phyloP scores from a whole-genome alignment of 2,797 vertebrate species.

The Peromyscus eremicus region DNA sequence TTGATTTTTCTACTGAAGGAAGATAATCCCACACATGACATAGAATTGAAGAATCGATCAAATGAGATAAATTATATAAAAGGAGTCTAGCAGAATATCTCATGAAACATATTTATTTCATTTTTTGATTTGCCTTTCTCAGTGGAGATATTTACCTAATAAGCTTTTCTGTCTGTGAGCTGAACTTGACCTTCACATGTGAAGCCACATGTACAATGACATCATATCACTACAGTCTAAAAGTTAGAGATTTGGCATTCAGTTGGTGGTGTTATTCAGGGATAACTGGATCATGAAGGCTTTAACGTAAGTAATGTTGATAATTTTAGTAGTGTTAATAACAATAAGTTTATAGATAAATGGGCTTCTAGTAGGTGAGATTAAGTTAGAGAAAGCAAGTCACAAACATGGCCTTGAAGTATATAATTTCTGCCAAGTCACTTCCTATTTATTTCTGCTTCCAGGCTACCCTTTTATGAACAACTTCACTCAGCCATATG shows the following conservation, averaged over 20 bases:
- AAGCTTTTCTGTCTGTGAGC: background rate
- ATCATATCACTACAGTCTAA: background rate
- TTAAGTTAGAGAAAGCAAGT: background rate
- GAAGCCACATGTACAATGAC: background rate
- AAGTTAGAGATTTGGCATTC: background rate
- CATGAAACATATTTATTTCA: background rate
- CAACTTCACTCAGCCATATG: background rate
- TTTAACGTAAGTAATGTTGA: background rate
- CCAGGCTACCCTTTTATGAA: background rate
- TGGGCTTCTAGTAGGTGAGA: background rate
- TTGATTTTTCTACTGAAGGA: background rate
- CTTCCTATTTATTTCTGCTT: background rate
- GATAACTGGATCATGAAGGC: background rate
- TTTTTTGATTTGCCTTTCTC: background rate
- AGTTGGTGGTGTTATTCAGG: background rate
- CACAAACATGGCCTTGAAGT: background rate
- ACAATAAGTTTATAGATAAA: background rate
- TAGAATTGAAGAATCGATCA: background rate
- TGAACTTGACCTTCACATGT: slow-evolving; percentile 38
- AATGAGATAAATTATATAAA: slow-evolving; percentile 41
- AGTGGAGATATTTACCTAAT: background rate
- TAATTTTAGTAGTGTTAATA: background rate
- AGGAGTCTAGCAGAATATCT: background rate
- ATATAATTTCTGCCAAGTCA: background rate
- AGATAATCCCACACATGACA: background rate